phyloP scores from a whole-genome alignment of 2,888 invertebrate species.

The Muscina levida region DNA sequence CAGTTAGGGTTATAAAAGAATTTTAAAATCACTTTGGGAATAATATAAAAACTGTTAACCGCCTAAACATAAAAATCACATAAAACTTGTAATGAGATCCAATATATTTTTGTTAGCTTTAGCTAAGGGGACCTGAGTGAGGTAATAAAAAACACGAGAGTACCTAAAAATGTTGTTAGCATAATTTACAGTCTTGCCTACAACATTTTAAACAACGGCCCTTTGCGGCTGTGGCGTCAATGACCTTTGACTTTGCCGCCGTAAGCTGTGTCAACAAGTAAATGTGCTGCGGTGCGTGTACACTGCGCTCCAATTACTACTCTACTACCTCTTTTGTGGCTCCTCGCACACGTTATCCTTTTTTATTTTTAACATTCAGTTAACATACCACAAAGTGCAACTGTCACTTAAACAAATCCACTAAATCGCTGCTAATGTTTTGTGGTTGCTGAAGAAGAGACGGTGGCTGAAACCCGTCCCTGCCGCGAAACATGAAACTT shows the following conservation, averaged over 20 bases:
- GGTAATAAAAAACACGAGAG: no score
- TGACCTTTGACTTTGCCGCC: slow-evolving; percentile 17
- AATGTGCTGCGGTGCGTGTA: background rate
- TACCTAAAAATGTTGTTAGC: background rate
- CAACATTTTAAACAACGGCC: background rate
- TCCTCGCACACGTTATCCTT: slow-evolving; percentile 39
- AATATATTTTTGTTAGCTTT: no score
- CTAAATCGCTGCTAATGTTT: slow-evolving; percentile 38
- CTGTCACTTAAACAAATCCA: slow-evolving; percentile 55
- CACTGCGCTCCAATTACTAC: background rate
- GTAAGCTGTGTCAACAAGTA: slow-evolving; percentile 28
- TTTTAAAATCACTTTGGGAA: no score
- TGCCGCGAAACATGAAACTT: slow-evolving; percentile 42
- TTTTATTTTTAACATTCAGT: slow-evolving; percentile 41
- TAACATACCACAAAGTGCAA: slow-evolving; percentile 56
- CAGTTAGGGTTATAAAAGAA: no score
- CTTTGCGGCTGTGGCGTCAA: background rate
- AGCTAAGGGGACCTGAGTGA: no score
- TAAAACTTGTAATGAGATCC: no score
- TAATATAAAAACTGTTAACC: no score
- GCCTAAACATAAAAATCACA: no score
- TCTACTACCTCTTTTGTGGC: background rate
- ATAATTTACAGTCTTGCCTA: background rate
- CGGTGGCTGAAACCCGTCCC: background rate
- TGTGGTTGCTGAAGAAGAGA: slow-evolving; percentile 13